Base-by-base conservation (phyloP, 2,113 vertebrate genomes). In the Solenodon paradoxus region DNA sequence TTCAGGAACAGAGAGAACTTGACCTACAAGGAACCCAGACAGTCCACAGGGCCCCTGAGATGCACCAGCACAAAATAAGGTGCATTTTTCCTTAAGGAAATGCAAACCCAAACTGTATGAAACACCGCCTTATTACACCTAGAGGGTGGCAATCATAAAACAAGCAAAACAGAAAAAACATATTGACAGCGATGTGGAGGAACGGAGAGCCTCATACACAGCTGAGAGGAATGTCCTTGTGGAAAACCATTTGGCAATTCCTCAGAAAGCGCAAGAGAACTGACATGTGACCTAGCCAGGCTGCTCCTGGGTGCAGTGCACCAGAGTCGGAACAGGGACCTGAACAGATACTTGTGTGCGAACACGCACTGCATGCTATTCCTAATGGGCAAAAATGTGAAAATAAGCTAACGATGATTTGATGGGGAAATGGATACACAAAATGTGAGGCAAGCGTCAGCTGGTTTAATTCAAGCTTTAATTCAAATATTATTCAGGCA, bases 21-120 rank as follows among this genome's bases (percentile, higher is more conserved):
- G 53, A 40, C 13, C 47, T 80, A 20, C 2, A 38, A 38, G 38
- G n/a, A 55, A n/a, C 3, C 38, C 38, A 28, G 63, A 7, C 55
- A 47, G 9, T 35, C 30, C 81, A 28, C 8, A 38, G 38, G 92
- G 59, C 11, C 79, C 9, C 7, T 12, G 24, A 49, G 42, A 40
- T 1, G 11, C 49, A 49, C 17, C 0, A 28, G 49, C 8, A 69
- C n/a, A n/a, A n/a, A n/a, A n/a, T n/a, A n/a, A n/a, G n/a, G n/a
- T n/a, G n/a, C 45, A 12, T 19, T 28, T n/a, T 11, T n/a, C 35
- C 30, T 32, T 61, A 24, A 3, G 2, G 28, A 80, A 63, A 69
- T 47, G 22, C 4, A n/a, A 47, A 32, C 61, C 81, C 53, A 86
- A 90, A 68, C 24, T 35, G 64, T 32, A 8, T 24, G 53, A 78